Conservation (phyloP, 2,113 vertebrate genomes). For the Galemys pyrenaicus region DNA sequence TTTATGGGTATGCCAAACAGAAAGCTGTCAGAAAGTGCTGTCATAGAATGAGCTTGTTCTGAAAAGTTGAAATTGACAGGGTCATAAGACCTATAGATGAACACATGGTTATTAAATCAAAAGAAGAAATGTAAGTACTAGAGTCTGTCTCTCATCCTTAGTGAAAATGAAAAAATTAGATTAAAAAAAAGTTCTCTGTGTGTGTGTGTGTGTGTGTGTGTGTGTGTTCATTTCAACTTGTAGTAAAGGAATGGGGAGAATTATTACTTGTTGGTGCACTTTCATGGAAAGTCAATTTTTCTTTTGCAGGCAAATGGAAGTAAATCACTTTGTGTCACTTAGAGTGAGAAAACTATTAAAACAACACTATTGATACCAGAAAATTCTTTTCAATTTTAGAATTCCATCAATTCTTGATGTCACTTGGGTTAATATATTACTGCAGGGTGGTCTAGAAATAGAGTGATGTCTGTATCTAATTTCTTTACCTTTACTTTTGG, state of each 20-base stretch:
- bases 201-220: not conserved
- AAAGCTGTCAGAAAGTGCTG: not conserved
- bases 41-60: not conserved
- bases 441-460: slow-evolving; percentile 9
- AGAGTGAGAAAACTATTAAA: slow-evolving; percentile 72
- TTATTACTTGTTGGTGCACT: slow-evolving; percentile 56
- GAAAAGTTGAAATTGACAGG: not conserved
- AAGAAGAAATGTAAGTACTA: not conserved
- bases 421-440: slow-evolving; percentile 6
- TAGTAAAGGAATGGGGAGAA: not conserved
- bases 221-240: not conserved
- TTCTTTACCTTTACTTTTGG: slow-evolving; percentile 54
- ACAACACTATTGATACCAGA: slow-evolving; percentile 44
- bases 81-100: not conserved
- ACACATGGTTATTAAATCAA: not conserved
- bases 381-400: slow-evolving; percentile 47
- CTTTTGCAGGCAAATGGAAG: slow-evolving; percentile 70
- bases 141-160: not conserved
- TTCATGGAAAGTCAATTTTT: slow-evolving; percentile 67
- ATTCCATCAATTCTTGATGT: slow-evolving; percentile 64
- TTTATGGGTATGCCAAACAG: not conserved
- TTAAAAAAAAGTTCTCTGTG: not conserved
- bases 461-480: slow-evolving; percentile 31
- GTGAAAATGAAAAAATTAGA: not conserved
- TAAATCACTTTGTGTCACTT: slow-evolving; percentile 68